A percentile compares a stretch with the other conserved stretches of the same genome.
Conservation (phyloP, 35 echinoderm and acorn worm genomes). For the Apostichopus japonicus region DNA sequence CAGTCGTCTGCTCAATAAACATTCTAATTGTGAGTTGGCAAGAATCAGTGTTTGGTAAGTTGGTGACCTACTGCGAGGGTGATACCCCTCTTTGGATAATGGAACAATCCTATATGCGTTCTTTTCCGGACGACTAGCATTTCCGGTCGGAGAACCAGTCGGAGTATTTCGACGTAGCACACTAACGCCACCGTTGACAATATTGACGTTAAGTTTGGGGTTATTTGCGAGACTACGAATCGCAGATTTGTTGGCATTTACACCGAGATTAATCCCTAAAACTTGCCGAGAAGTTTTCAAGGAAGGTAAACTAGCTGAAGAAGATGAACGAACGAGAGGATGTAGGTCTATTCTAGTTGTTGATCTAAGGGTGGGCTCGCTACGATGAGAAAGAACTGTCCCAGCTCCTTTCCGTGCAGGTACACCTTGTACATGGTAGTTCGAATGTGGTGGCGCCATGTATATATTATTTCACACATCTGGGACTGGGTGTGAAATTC, state of each 20-base stretch:
- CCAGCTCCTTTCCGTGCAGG: background rate
- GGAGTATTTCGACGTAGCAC: background rate
- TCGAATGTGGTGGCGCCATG: slow-evolving; percentile 13
- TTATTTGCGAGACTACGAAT: slow-evolving; percentile 43
- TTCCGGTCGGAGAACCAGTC: background rate
- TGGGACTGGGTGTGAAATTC: background rate
- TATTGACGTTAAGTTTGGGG: background rate
- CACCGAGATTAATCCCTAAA: background rate
- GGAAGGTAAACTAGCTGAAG: background rate
- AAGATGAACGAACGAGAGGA: background rate
- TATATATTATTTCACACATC: background rate
- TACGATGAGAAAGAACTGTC: slow-evolving; percentile 3
- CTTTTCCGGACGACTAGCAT: too few species aligned
- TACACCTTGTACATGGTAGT: background rate
- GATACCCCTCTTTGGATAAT: slow-evolving; percentile 17
- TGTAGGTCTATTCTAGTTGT: background rate
- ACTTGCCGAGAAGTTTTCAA: background rate
- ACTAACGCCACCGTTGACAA: slow-evolving; percentile 1
- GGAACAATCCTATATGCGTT: background rate
- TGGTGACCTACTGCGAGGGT: slow-evolving; percentile 39
- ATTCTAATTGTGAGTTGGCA: slow-evolving; percentile 39
- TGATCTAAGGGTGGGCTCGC: slow-evolving; percentile 4
- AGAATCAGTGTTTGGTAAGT: slow-evolving; percentile 41
- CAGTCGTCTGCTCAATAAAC: background rate
- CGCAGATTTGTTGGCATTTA: background rate